phyloP scores from a whole-genome alignment of 2,888 invertebrate species.

The Aspidiotus rigidus region DNA sequence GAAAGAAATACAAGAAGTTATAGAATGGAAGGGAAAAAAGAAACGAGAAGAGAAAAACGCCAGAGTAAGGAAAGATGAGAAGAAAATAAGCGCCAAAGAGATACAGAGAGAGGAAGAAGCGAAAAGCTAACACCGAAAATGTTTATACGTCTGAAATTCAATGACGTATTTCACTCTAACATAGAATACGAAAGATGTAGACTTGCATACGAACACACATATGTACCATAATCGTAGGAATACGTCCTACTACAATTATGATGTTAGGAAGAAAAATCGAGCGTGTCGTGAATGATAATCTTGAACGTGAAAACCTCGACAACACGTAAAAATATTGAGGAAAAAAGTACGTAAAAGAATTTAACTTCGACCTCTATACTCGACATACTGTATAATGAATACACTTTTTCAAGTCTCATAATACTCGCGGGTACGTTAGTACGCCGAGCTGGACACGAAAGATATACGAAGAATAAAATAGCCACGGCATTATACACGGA shows the following conservation, averaged over 20 bases:
- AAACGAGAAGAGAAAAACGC: too few relatives aligned
- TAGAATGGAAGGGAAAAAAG: not conserved
- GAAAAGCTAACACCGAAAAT: constrained; percentile 1
- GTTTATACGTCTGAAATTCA: not conserved
- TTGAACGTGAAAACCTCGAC: not conserved
- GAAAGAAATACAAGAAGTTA: not conserved
- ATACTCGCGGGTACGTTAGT: too few relatives aligned
- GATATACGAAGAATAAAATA: too few relatives aligned
- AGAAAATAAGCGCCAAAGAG: too few relatives aligned
- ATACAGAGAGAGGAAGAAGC: not conserved
- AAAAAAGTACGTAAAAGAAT: not conserved
- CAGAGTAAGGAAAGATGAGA: too few relatives aligned
- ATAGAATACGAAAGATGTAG: not conserved
- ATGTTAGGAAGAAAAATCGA: not conserved
- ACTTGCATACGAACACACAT: not conserved
- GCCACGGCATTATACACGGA: too few relatives aligned
- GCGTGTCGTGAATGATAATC: constrained; percentile 2
- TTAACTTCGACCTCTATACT: too few relatives aligned
- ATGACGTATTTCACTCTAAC: not conserved
- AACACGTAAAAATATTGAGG: constrained; percentile 2
- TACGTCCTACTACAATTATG: too few relatives aligned
- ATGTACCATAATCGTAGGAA: too few relatives aligned
- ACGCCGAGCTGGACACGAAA: too few relatives aligned
- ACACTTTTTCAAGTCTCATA: too few relatives aligned
- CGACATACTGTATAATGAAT: too few relatives aligned